phyloP scores from a whole-genome alignment of 2,888 invertebrate genomes.

The Leuctra nigra region DNA sequence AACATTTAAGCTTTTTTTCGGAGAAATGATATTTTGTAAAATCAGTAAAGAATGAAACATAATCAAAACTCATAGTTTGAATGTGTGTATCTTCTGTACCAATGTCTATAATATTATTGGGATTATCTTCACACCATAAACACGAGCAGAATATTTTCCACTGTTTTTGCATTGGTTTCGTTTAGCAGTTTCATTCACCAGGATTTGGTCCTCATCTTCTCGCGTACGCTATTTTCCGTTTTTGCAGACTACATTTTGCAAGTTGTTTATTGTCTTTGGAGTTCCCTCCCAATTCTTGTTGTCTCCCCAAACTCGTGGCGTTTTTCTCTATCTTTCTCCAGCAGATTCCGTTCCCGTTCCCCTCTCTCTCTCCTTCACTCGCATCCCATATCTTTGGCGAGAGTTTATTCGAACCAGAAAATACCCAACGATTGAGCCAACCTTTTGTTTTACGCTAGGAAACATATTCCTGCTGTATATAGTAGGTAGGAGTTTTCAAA shows the following conservation, averaged over 20 bases:
- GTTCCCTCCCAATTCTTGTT: slow-evolving; percentile 14
- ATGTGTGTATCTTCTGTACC: no score
- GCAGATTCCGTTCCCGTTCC: no score
- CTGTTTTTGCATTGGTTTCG: no score
- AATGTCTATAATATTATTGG: no score
- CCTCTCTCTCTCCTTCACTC: background rate
- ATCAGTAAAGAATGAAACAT: no score
- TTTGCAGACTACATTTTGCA: background rate
- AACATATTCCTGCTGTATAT: slow-evolving; percentile 8
- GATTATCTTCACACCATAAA: no score
- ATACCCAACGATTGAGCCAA: slow-evolving; percentile 9
- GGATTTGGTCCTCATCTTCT: background rate
- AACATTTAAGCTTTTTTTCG: no score
- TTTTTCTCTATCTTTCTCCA: background rate
- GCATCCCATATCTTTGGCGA: background rate
- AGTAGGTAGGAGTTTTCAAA: no score
- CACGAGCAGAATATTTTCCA: no score
- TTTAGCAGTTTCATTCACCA: background rate
- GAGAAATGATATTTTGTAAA: no score
- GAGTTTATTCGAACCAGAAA: slow-evolving; percentile 3
- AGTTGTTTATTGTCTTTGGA: slow-evolving; percentile 12
- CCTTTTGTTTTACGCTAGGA: background rate
- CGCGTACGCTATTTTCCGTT: slow-evolving; percentile 7
- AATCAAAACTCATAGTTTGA: no score
- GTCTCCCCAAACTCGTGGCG: background rate